Base-by-base conservation (phyloP, 1,140 invertebrate genomes). In the Apocrypta bakeri region DNA sequence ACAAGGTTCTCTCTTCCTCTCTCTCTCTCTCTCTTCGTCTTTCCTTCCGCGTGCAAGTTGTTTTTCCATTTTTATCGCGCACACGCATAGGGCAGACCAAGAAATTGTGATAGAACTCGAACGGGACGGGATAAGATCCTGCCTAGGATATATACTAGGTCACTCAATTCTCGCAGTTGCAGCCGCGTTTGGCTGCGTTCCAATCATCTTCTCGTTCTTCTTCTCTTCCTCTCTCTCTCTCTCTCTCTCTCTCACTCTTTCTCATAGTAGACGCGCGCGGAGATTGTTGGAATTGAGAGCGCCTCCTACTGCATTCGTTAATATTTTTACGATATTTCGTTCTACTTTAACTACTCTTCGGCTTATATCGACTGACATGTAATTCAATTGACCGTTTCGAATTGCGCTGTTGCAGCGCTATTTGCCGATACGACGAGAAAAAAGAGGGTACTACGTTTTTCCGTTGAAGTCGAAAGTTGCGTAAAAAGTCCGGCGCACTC, bases 121-220 rank as follows among this genome's bases (percentile, higher is more conserved):
- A 42, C 2, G n/a, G 11, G 42, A 24, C 24, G n/a, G 24, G 79
- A 81, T 81, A 75, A 74, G 79, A 81, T 81, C 61, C 61, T 56
- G 27, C 68, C 11, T 66, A 31, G 42, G 63, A 75, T 81, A 66
- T 37, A 24, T 40, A 75, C 25, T 82, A 48, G 80, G 73, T 75
- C 79, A 68, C 48, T 75, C 61, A 29, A 81, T 81, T 75, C 72
- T 80, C 56, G n/a, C n/a, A 29, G 56, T 61, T 73, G 79, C 72
- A 66, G 71, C 71, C 8, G 11, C 25, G 9, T 76, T 82, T 82
- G 80, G 80, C 80, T 61, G 33, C 17, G 33, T 69, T 48, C 73
- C 79, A 79, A 68, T 83, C 61, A 72, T 73, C 24, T 63, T 69
- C 74, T n/a, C 27, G 31, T 29, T 21, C 11, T 4, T 12, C 68